Base-by-base conservation (phyloP, 2,113 vertebrate genomes). In the Cololabis saira region DNA sequence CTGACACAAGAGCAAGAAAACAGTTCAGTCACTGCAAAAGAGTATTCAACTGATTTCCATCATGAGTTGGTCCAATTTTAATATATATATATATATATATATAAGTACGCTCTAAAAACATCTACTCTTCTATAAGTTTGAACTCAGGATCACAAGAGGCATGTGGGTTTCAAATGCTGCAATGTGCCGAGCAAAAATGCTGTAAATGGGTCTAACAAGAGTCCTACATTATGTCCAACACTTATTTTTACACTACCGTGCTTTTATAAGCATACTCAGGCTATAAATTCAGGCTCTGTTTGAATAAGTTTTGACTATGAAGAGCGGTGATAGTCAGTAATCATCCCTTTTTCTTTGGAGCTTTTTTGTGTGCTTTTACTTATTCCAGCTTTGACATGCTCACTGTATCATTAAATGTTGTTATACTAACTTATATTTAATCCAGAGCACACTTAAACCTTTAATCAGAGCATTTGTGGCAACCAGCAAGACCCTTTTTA, bases 81-180 rank as follows among this genome's bases (percentile, higher is more conserved):
- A 45, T 27, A n/a, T n/a, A n/a, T n/a, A n/a, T n/a, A n/a, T n/a
- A n/a, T n/a, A n/a, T n/a, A n/a, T n/a, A n/a, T n/a, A n/a, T n/a
- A n/a, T n/a, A n/a, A 65, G 63, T 5, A 33, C 24, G 27, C 30
- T 15, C 8, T 62, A 50, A 61, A 55, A 65, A 48, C 17, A 33
- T 54, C 11, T 16, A 42, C 50, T 78, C 63, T 64, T 41, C 53
- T 53, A 12, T 24, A 7, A 18, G 59, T 76, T 14, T 71, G 53
- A 76, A 41, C 52, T 43, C 4, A 18, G 16, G 48, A 40, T 48
- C 47, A 56, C 12, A 47, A 70, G 61, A 72, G 65, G 37, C 52
- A 12, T 10, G 47, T 79, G 72, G 76, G 68, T 17, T 76, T 66
- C 6, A 63, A 67, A 72, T 1, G 2, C 10, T 60, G 8, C 11